These are phyloP conservation scores for Therioaphis trifolii DNA, from an alignment of 2,888 invertebrate genomes.

Conservation along the genomic window DNA sequence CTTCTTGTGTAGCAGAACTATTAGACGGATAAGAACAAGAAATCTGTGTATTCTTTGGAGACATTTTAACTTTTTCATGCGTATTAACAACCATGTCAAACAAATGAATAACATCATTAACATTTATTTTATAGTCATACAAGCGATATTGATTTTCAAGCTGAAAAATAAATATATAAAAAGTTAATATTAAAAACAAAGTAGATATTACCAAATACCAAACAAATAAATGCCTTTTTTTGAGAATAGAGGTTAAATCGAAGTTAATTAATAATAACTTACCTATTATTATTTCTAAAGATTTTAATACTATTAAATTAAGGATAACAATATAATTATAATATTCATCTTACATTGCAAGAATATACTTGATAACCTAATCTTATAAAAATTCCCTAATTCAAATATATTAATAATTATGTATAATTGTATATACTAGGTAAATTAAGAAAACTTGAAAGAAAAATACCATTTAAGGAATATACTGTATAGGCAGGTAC, in stretches of 20 bases:
- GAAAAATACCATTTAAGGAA: too few relatives aligned
- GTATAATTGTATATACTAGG: too few relatives aligned
- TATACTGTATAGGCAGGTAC: too few relatives aligned
- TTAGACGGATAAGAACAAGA: neutral
- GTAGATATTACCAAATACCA: too few relatives aligned
- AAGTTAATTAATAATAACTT: neutral
- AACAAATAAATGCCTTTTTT: neutral
- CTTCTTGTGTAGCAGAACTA: neutral
- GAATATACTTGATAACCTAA: too few relatives aligned
- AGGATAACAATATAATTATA: too few relatives aligned
- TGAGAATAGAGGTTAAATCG: neutral
- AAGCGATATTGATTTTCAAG: neutral
- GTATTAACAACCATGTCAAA: neutral
- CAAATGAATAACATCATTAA: conserved; percentile 3
- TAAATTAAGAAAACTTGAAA: too few relatives aligned
- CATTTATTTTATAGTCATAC: neutral
- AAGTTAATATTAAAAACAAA: too few relatives aligned
- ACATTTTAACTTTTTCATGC: neutral
- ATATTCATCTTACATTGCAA: too few relatives aligned
- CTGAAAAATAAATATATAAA: neutral
- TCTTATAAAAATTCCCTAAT: too few relatives aligned
- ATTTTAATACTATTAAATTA: too few relatives aligned
- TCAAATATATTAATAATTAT: too few relatives aligned
- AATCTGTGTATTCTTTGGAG: neutral
- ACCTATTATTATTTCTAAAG: neutral